phyloP scores from a whole-genome alignment of 2,797 vertebrate species.

The Coregonus ussuriensis region DNA sequence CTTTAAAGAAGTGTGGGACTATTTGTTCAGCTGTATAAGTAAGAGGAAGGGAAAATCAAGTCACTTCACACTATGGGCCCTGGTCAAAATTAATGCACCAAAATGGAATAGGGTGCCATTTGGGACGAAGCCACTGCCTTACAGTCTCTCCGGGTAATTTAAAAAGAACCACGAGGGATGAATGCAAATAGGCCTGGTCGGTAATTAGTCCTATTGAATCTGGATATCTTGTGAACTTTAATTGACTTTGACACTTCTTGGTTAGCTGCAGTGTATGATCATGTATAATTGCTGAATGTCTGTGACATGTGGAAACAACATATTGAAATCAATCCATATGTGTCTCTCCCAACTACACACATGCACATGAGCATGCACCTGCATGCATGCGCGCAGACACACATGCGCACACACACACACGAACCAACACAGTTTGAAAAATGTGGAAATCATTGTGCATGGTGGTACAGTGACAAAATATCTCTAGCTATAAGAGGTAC shows the following conservation, averaged over 20 bases:
- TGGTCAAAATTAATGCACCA: background rate
- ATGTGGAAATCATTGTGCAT: background rate
- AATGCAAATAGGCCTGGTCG: conserved; percentile 46
- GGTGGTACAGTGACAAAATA: background rate
- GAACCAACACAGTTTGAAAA: background rate
- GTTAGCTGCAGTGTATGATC: background rate
- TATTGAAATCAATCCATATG: background rate
- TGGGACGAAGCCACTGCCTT: background rate
- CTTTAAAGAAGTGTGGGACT: background rate
- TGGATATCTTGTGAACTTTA: conserved; percentile 31
- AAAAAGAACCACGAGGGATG: conserved; percentile 57
- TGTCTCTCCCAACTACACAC: background rate
- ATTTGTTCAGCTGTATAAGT: background rate
- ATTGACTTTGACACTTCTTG: background rate
- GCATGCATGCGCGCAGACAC: too few relatives aligned
- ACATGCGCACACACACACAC: background rate
- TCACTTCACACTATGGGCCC: background rate
- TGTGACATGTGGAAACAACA: background rate
- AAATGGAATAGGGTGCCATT: background rate
- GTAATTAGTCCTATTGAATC: conserved; percentile 53
- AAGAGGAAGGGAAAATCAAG: background rate
- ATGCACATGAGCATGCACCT: background rate
- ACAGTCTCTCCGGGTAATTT: conserved; percentile 37
- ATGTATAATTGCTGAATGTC: background rate
- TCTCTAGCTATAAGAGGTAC: background rate